Evolutionary conservation across 2,113 vertebrate species (phyloP).

Genomic region (Scolopax mira): DNA sequence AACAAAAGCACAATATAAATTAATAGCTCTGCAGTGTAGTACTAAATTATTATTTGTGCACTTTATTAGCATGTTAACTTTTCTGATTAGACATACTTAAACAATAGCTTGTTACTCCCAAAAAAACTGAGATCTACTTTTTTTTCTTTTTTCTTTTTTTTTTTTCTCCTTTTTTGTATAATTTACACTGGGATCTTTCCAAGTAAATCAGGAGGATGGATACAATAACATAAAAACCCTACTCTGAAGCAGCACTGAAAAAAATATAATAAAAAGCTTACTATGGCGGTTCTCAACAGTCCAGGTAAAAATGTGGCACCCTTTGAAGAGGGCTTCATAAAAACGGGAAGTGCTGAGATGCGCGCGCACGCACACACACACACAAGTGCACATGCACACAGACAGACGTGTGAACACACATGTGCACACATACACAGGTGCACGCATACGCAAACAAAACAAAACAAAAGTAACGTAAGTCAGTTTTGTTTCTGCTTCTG

Average conservation of each 20-base stretch:
- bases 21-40: slow-evolving; percentile 64
- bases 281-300: slow-evolving; percentile 67
- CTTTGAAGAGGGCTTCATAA: slow-evolving; percentile 64
- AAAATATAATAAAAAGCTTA: slow-evolving; percentile 56
- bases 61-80: slow-evolving; percentile 63
- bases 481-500: slow-evolving; percentile 74
- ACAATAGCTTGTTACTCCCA: slow-evolving; percentile 53
- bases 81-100: slow-evolving; percentile 60
- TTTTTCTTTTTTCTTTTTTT: background rate
- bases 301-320: slow-evolving; percentile 79
- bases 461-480: slow-evolving; percentile 17
- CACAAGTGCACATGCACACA: background rate
- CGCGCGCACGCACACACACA: background rate
- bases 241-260: slow-evolving; percentile 55
- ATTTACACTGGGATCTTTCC: slow-evolving; percentile 56
- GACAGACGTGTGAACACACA: background rate
- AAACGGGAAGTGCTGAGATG: slow-evolving; percentile 69
- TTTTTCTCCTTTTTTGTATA: background rate
- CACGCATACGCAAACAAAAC: background rate
- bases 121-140: slow-evolving; percentile 47
- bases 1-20: slow-evolving; percentile 70
- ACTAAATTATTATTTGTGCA: slow-evolving; percentile 68
- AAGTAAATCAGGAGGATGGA: slow-evolving; percentile 46
- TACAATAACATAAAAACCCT: slow-evolving; percentile 19
- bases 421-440: background rate